phyloP scores from a whole-genome alignment of 1,140 invertebrate species.

The Ectropis grisescens region DNA sequence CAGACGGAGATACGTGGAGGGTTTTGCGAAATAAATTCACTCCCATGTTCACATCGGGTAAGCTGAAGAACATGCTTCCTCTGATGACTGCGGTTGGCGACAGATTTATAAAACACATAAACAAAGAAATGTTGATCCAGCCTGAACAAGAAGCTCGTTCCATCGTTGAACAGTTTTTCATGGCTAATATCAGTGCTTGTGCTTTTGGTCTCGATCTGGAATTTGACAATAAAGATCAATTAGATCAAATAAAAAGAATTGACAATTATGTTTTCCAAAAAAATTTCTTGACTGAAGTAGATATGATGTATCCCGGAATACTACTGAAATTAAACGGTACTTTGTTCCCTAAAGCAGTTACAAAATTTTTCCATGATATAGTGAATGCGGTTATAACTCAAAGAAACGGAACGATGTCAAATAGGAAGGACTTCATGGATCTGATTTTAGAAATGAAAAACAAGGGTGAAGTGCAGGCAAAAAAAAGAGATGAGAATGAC shows the following conservation, averaged over 20 bases:
- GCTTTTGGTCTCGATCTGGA: slow-evolving; percentile 73
- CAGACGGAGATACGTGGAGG: slow-evolving; percentile 70
- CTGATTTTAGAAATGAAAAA: slow-evolving; percentile 38
- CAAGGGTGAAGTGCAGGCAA: slow-evolving; percentile 15
- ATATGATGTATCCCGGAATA: slow-evolving; percentile 30
- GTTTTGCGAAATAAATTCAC: slow-evolving; percentile 66
- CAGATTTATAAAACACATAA: slow-evolving; percentile 18
- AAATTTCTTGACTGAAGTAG: too few species aligned
- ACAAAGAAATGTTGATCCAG: slow-evolving; percentile 9
- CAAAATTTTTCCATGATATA: slow-evolving; percentile 22
- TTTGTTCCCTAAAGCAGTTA: slow-evolving; percentile 18
- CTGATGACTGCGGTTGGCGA: slow-evolving; percentile 37
- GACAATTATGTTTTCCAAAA: too few species aligned
- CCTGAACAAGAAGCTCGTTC: slow-evolving; percentile 45
- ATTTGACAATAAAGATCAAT: too few species aligned
- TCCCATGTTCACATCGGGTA: slow-evolving; percentile 72
- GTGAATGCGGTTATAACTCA: slow-evolving; percentile 3
- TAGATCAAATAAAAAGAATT: too few species aligned
- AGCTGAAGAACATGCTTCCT: slow-evolving; percentile 71
- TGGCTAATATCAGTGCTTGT: slow-evolving; percentile 67
- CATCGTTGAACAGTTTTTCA: slow-evolving; percentile 44
- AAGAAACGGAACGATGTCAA: slow-evolving; percentile 14
- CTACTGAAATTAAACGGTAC: slow-evolving; percentile 21
- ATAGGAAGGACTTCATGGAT: slow-evolving; percentile 31
- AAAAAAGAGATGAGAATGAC: slow-evolving; percentile 6